Evolutionary conservation across 2,797 vertebrate genomes (phyloP), one percentile per base, ranked within the genome.

Genomic region (Ctenopoma kingsleyae): DNA sequence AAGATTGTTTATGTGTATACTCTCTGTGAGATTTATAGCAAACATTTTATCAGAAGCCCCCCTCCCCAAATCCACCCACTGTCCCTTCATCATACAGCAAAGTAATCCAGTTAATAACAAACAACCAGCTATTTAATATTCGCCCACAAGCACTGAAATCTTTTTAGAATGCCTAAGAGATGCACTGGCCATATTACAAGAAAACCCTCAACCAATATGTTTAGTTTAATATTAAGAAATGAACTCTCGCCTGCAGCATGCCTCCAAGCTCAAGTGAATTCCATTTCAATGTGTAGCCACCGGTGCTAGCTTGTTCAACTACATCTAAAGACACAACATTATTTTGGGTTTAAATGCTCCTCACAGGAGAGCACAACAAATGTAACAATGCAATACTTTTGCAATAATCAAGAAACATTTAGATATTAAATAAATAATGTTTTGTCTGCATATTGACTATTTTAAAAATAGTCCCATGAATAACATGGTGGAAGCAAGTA

Each of bases 141-240:
- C 78, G 35, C 82, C 83, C 75, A 85, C 66, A 73, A 88, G 79
- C 81, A 12, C 41, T 85, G 68, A 76, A 86, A 81, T 74, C 74
- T 57, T 67, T 82, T 83, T 72, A 54, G 67, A 81, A 89, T 78
- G 76, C 91, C 80, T 81, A 52, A 38, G 82, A 93, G 92, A 91
- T 87, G 86, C 67, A 81, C 72, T 74, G 82, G 89, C 87, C 86
- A 90, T 86, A 94, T 94, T 94, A 91, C 71, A 90, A 93, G 93
- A 93, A 93, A 92, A 84, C 83, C 90, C 87, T 90, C 79, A 87
- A 91, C 85, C 90, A 93, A 94, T 89, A 92, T 81, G 87, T 85
- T 92, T 88, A 92, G 88, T 91, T 94, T 92, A 90, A 94, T 93
- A 94, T 93, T 87, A 91, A 91, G 85, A 94, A 94, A 94, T 93